Conservation (phyloP, 2,113 vertebrate species). For the Hemiscyllium ocellatum region DNA sequence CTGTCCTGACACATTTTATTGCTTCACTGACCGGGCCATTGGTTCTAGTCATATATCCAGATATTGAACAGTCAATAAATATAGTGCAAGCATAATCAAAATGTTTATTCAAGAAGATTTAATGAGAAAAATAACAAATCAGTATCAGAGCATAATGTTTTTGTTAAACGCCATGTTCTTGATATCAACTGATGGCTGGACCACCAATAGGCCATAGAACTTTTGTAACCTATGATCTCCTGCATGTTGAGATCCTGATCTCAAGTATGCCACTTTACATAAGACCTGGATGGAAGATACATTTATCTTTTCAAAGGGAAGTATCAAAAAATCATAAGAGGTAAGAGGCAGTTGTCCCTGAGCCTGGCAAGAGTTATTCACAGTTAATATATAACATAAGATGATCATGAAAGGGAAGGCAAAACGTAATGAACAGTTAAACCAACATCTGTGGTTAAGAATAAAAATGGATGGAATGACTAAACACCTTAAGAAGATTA, state of each 20-base stretch:
- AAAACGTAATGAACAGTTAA: not conserved
- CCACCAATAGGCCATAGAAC: not conserved
- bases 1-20: not conserved
- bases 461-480: not conserved
- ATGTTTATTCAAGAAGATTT: not conserved
- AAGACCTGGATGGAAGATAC: not conserved
- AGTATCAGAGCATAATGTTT: not conserved
- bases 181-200: not conserved
- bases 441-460: not conserved
- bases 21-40: not conserved
- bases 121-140: not conserved
- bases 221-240: not conserved
- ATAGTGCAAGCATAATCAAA: not conserved
- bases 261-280: not conserved
- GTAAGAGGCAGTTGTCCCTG: not conserved
- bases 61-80: no score
- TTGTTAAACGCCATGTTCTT: not conserved
- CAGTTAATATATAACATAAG: not conserved
- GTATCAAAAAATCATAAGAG: not conserved
- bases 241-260: not conserved
- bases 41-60: not conserved
- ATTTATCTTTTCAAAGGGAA: not conserved
- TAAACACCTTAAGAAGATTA: not conserved
- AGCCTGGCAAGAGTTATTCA: not conserved
- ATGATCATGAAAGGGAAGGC: not conserved